Conservation (phyloP, 2,113 vertebrate genomes). For the Protomyctophum bolini region DNA sequence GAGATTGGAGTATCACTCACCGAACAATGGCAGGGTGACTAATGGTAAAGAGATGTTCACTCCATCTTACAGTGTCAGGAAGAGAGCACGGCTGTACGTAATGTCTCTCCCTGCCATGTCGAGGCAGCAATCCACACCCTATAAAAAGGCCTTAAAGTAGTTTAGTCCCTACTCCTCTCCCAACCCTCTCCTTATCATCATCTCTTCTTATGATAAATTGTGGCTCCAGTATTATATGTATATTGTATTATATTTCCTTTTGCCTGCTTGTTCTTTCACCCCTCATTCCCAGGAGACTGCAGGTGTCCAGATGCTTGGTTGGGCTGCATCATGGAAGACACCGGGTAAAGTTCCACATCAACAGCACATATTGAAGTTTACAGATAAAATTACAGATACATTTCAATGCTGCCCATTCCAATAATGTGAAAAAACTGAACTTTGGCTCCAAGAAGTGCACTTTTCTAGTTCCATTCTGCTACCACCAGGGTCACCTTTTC, state of each 20-base stretch:
- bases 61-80: conserved; percentile 40
- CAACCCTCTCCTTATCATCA: no score
- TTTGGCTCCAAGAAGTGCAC: no score
- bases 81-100: conserved; percentile 10
- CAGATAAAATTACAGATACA: not conserved
- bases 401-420: no score
- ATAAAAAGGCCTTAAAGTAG: no score
- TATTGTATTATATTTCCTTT: conserved; percentile 1
- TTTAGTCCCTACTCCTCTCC: no score
- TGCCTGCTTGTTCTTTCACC: not conserved
- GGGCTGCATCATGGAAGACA: conserved; percentile 97
- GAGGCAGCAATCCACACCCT: no score
- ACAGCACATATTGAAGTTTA: not conserved
- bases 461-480: no score
- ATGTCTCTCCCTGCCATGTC: not conserved
- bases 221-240: not conserved
- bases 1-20: conserved; percentile 27
- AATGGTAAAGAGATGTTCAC: conserved; percentile 36
- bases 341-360: conserved; percentile 81
- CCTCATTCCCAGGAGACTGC: conserved; percentile 84
- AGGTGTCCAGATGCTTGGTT: conserved; percentile 91
- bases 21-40: conserved; percentile 44
- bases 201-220: not conserved
- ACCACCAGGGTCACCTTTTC: no score
- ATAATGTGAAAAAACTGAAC: no score